These are phyloP conservation scores for Porphyrio hochstetteri DNA, from an alignment of 2,113 vertebrate species.

Conservation along the genomic window DNA sequence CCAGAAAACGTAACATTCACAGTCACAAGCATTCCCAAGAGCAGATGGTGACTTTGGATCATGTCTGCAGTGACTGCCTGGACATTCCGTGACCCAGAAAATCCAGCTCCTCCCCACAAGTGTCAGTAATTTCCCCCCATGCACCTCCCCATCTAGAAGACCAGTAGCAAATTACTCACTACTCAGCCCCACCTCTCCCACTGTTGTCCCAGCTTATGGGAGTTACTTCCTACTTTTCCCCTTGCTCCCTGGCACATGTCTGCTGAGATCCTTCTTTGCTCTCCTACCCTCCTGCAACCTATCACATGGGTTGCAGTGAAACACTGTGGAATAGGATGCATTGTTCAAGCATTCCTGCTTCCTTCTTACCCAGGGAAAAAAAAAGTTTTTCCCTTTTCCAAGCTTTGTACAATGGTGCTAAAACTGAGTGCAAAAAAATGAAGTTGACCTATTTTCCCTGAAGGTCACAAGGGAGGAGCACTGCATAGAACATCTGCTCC, in stretches of 20 bases:
- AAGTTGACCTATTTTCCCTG: background rate
- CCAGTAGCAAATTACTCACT: background rate
- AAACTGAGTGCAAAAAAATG: background rate
- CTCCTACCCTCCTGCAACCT: background rate
- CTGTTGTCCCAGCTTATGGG: background rate
- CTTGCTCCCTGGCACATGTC: background rate
- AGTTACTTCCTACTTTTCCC: background rate
- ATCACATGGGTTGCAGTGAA: rapidly evolving
- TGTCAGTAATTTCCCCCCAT: background rate
- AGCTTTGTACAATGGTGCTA: background rate
- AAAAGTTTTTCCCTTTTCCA: background rate
- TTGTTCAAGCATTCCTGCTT: background rate
- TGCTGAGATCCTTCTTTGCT: background rate
- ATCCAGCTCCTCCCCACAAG: background rate
- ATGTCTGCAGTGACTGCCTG: background rate
- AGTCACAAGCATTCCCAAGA: background rate
- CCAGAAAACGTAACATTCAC: background rate
- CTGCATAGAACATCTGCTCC: background rate
- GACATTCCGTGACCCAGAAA: background rate
- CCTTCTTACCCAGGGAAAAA: background rate
- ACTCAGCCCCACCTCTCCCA: background rate
- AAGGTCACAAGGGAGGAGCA: background rate
- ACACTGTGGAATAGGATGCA: background rate
- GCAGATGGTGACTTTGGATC: background rate
- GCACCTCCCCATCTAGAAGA: background rate